These are phyloP conservation scores for Acrossocheilus fasciatus DNA, from an alignment of 2,797 vertebrate species.

Conservation along the genomic window DNA sequence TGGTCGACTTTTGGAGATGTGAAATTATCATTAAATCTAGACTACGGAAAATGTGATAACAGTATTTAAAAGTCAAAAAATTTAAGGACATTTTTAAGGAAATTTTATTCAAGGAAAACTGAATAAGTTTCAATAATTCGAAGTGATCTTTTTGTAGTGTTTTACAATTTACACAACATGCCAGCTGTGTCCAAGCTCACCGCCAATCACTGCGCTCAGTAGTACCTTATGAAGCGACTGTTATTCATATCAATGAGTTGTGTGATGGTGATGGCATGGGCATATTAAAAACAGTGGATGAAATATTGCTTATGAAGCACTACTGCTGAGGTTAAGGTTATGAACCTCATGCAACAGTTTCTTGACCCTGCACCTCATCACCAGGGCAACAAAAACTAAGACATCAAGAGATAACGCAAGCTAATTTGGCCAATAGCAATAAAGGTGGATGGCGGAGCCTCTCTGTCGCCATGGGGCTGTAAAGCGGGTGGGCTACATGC, in stretches of 20 bases:
- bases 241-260: not conserved
- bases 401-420: conserved; percentile 56
- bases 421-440: conserved; percentile 65
- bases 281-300: not conserved
- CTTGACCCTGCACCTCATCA: conserved; percentile 42
- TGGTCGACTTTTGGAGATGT: not conserved
- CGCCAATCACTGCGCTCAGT: not conserved
- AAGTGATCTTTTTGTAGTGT: not conserved
- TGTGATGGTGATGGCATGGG: not conserved
- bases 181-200: not conserved
- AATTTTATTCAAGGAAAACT: not conserved
- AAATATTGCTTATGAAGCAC: conserved; percentile 55
- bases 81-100: too few species aligned
- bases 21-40: not conserved
- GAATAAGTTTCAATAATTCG: not conserved
- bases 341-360: conserved; percentile 42
- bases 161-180: not conserved
- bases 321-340: conserved; percentile 18
- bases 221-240: not conserved
- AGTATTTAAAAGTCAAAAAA: not conserved
- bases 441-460: conserved; percentile 56
- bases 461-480: conserved; percentile 62
- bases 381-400: conserved; percentile 51
- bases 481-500: conserved; percentile 61
- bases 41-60: not conserved